Evolutionary conservation across 1,140 invertebrate species (phyloP).

Genomic region (Sitobion miscanthi): DNA sequence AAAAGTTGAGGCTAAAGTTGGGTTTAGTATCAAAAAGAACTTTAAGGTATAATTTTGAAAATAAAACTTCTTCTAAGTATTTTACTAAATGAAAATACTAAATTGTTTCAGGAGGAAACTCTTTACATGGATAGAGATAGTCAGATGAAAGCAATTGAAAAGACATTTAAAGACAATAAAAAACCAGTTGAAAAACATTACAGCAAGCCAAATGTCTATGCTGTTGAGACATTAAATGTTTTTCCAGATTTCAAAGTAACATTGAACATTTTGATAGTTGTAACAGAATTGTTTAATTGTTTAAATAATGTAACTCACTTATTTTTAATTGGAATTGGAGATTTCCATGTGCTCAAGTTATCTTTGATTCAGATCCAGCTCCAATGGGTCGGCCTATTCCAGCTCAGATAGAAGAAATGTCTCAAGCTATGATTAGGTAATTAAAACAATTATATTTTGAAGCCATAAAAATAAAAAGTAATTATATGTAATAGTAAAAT

Average conservation of each 20-base stretch:
- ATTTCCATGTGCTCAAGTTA: slow-evolving; percentile 96
- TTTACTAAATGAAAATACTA: not conserved
- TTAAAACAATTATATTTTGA: not conserved
- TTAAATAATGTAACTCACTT: not conserved
- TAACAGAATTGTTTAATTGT: not conserved
- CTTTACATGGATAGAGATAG: slow-evolving; percentile 96
- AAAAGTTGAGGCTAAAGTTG: slow-evolving; percentile 97
- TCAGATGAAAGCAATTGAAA: slow-evolving; percentile 97
- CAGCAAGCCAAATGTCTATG: slow-evolving; percentile 90
- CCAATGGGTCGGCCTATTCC: slow-evolving; percentile 80
- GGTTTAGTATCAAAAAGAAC: slow-evolving; percentile 96
- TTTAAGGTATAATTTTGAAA: slow-evolving; percentile 69
- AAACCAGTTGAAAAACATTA: slow-evolving; percentile 89
- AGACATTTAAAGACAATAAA: slow-evolving; percentile 95
- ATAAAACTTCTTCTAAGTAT: not conserved
- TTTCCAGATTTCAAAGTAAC: slow-evolving; percentile 92
- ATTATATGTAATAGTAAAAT: not conserved
- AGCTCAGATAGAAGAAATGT: slow-evolving; percentile 95
- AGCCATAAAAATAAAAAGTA: not conserved
- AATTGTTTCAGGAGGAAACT: slow-evolving; percentile 76
- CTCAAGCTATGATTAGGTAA: slow-evolving; percentile 95
- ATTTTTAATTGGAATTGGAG: slow-evolving; percentile 78
- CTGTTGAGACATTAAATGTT: slow-evolving; percentile 87
- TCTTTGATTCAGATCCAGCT: slow-evolving; percentile 97
- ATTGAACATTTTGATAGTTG: slow-evolving; percentile 21